A percentile compares a stretch with the other conserved stretches of the same genome.
Evolutionary conservation across 2,888 invertebrate species (phyloP).

Genomic region (Cyaniris semiargus): DNA sequence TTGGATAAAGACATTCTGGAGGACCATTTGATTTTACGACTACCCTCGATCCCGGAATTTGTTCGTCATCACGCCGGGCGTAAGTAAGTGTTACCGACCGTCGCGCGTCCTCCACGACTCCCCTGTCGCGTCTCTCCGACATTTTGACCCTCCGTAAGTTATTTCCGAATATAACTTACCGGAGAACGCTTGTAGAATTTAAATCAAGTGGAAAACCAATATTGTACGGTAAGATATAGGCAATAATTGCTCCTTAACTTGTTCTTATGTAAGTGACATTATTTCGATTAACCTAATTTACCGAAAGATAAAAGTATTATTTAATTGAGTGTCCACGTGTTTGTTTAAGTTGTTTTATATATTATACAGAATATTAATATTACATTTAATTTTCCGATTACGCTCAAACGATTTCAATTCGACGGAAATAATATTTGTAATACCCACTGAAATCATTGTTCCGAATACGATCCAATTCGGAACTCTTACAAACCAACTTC

Average conservation of each 20-base stretch:
- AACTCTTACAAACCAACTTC: constrained; percentile 1
- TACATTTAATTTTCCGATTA: neutral
- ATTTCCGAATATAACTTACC: constrained; percentile 30
- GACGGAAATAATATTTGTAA: neutral
- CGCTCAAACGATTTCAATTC: neutral
- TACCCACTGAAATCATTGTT: neutral
- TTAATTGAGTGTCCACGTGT: neutral
- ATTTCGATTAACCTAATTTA: neutral
- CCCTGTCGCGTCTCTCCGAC: constrained; percentile 28
- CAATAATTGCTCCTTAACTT: neutral
- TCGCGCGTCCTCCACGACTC: constrained; percentile 12
- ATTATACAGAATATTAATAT: no score
- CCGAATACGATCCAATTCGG: constrained; percentile 5
- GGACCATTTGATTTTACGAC: constrained; percentile 13
- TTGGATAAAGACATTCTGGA: neutral
- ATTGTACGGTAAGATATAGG: neutral
- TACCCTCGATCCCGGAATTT: neutral
- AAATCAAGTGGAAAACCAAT: constrained; percentile 7
- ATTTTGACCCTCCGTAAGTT: constrained; percentile 28
- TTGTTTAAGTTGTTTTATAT: neutral
- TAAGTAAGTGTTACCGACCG: constrained; percentile 24
- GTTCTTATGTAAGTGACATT: neutral
- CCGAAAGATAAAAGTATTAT: neutral
- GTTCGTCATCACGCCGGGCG: constrained; percentile 16
- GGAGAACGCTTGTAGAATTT: constrained; percentile 25